These are phyloP conservation scores for Scytalopus superciliaris DNA, from an alignment of 2,113 vertebrate species.

Conservation along the genomic window DNA sequence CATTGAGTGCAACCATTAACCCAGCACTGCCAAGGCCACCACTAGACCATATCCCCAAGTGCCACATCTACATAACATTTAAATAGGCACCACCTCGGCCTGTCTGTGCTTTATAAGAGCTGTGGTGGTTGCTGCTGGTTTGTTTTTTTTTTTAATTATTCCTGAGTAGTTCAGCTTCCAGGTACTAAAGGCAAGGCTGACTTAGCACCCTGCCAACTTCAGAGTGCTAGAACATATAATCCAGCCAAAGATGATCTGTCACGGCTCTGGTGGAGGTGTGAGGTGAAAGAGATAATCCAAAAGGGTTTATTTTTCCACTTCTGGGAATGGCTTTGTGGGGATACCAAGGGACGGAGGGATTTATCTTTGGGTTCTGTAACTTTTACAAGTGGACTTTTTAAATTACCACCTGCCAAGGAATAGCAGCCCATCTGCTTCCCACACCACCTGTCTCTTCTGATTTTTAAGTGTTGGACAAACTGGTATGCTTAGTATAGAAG, in stretches of 20 bases:
- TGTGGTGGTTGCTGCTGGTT: not conserved
- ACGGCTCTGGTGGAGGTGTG: not conserved
- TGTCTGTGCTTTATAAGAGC: not conserved
- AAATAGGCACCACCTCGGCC: not conserved
- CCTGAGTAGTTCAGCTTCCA: not conserved
- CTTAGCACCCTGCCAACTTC: not conserved
- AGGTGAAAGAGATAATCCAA: not conserved
- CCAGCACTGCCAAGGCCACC: not conserved
- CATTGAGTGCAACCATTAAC: not conserved
- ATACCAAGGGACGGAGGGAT: rapidly evolving
- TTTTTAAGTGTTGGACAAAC: not conserved
- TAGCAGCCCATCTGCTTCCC: not conserved
- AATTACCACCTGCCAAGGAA: not conserved
- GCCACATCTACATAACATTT: not conserved
- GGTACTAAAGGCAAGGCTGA: not conserved
- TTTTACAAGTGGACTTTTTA: not conserved
- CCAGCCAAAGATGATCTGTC: not conserved
- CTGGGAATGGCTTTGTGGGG: not conserved
- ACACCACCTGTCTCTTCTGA: not conserved
- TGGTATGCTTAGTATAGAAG: not conserved
- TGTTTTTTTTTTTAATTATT: not conserved
- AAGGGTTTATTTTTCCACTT: not conserved
- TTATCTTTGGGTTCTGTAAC: not conserved
- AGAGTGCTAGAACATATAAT: not conserved
- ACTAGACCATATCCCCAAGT: not conserved